Base-by-base conservation (phyloP, 2,797 vertebrate genomes). In the Chelmon rostratus region DNA sequence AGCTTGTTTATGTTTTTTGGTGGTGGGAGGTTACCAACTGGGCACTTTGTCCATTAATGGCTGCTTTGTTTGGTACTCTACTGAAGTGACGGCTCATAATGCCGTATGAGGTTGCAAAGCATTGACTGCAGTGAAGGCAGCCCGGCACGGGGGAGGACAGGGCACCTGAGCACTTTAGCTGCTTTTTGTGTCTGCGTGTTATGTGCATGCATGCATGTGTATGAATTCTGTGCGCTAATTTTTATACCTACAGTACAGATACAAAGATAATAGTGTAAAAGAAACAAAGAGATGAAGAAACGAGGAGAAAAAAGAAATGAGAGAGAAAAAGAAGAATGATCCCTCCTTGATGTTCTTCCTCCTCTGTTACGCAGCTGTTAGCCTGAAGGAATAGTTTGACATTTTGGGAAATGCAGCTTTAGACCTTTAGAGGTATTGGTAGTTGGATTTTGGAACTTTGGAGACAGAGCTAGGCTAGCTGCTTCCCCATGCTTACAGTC, bases 21-120 rank as follows among this genome's bases (percentile, higher is more conserved):
- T 78, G 35, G 71, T 83, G 83, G 74, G 88, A 87, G 70, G 82
- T 83, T 85, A 89, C 78, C 72, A 37, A 86, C 82, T 62, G 82
- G 80, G 71, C 37, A 46, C 76, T 85, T 87, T 77, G 87, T 82
- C 73, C 42, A 63, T 89, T 81, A 82, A 87, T 4, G n/a, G 23
- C 68, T 54, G 53, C 78, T 87, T 91, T 89, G 83, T 90, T 80
- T 85, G 64, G 65, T 73, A 12, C 79, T 76, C 62, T 16, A 21
- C 59, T 86, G 69, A 91, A 79, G 64, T 82, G 57, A 77, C 35
- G 74, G 37, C 81, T 85, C 49, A 19, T 53, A 82, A 69, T 31
- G 18, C 21, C 4, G 8, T 56, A 67, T 78, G 71, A 76, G 77
- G 75, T 59, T 67, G 49, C 75, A 77, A 63, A 83, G 69, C 35